Percentiles rank a stretch among this genome's conserved stretches.
Conservation (phyloP, 1,140 invertebrate species). For the Cryptotermes secundus region DNA sequence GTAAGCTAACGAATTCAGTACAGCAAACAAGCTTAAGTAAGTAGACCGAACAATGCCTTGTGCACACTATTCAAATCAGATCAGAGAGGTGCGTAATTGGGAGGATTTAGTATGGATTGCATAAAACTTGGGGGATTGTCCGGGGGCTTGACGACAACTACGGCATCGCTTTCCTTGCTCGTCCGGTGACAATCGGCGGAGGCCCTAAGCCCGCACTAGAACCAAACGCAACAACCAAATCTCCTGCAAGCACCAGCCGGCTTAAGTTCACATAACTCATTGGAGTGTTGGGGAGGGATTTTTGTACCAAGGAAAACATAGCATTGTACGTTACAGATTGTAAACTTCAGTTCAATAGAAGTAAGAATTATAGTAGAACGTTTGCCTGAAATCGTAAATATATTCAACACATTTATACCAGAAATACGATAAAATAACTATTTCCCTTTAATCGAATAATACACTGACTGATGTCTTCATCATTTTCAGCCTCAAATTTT, state of each 20-base stretch:
- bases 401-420: no score
- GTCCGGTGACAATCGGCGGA: slow-evolving; percentile 26
- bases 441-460: no score
- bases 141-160: background rate
- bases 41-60: background rate
- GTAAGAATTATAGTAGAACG: background rate
- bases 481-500: no score
- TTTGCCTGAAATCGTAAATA: no score
- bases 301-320: background rate
- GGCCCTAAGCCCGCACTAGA: slow-evolving; percentile 22
- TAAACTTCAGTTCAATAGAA: background rate
- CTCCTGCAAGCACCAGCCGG: slow-evolving; percentile 22
- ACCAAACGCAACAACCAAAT: slow-evolving; percentile 7
- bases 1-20: background rate
- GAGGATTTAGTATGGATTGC: background rate
- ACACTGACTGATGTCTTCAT: no score
- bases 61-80: background rate
- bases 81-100: background rate
- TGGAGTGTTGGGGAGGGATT: slow-evolving; percentile 11
- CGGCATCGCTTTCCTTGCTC: background rate
- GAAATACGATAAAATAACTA: no score
- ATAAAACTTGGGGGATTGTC: slow-evolving; percentile 21
- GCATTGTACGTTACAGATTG: background rate
- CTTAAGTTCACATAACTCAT: slow-evolving; percentile 30
- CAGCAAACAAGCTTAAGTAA: slow-evolving; percentile 16